A percentile compares a stretch with the other conserved stretches of the same genome.
Evolutionary conservation across 2,797 vertebrate species (phyloP).

Genomic region (Muraenolepis orangiensis): DNA sequence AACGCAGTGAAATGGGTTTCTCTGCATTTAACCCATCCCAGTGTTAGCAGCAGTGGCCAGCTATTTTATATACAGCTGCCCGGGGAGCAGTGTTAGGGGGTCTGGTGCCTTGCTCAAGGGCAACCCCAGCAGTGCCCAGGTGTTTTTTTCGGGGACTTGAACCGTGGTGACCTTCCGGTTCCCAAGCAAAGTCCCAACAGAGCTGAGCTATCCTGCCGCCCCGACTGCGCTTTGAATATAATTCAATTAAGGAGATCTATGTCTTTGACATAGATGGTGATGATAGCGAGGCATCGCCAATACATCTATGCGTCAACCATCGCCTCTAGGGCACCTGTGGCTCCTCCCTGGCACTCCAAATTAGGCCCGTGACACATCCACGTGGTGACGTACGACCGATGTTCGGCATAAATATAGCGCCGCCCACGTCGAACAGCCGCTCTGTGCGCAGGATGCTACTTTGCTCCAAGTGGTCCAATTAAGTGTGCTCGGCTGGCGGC

Average conservation of each 20-base stretch:
- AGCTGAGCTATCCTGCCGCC: too few species aligned
- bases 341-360: neutral
- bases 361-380: neutral
- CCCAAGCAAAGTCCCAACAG: too few species aligned
- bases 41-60: too few species aligned
- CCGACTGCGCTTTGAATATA: neutral
- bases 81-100: too few species aligned
- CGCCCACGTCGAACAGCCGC: neutral
- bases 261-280: neutral
- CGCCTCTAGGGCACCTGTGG: neutral
- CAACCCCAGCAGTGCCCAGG: too few species aligned
- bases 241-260: neutral
- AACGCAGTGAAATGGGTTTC: too few species aligned
- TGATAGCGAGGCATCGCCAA: neutral
- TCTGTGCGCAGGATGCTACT: neutral
- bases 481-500: neutral
- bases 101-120: too few species aligned
- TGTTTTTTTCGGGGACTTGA: too few species aligned
- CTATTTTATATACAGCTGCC: too few species aligned
- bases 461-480: neutral
- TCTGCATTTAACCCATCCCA: too few species aligned
- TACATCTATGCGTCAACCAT: neutral
- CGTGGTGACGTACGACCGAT: neutral
- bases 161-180: too few species aligned
- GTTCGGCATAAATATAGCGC: neutral